phyloP scores from a whole-genome alignment of 2,888 invertebrate genomes.

The Xanthostigma xanthostigma region DNA sequence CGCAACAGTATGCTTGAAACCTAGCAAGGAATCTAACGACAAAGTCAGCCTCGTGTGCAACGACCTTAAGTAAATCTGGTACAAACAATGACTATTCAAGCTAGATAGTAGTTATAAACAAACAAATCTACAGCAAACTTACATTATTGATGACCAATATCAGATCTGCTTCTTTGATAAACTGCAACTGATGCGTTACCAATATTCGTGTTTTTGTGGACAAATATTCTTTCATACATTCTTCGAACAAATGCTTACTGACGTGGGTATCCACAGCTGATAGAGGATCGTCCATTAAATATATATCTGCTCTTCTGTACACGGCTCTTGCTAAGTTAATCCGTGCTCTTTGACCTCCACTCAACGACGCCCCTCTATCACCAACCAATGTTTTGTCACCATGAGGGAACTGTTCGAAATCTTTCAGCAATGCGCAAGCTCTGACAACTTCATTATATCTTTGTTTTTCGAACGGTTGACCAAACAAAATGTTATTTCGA shows the following conservation, averaged over 20 bases:
- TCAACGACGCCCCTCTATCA: constrained; percentile 59
- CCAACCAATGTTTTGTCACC: constrained; percentile 65
- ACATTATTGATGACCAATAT: constrained; percentile 52
- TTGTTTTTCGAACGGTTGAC: constrained; percentile 39
- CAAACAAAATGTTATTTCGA: constrained; percentile 67
- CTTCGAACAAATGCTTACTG: constrained; percentile 57
- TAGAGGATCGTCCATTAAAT: constrained; percentile 65
- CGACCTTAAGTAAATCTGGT: too few species aligned
- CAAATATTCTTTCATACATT: constrained; percentile 44
- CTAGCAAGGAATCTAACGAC: too few species aligned
- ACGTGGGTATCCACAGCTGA: constrained; percentile 68
- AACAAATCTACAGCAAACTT: constrained; percentile 20
- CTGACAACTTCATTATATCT: constrained; percentile 34
- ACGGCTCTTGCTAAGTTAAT: constrained; percentile 63
- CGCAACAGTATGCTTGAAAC: too few species aligned
- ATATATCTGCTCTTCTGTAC: constrained; percentile 61
- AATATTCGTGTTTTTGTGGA: constrained; percentile 53
- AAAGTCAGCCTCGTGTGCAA: too few species aligned
- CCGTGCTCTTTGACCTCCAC: constrained; percentile 69
- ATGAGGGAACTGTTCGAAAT: constrained; percentile 51
- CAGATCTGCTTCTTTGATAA: constrained; percentile 46
- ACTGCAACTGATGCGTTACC: constrained; percentile 75
- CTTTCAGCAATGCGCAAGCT: constrained; percentile 47
- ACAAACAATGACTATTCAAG: not conserved
- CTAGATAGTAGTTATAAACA: not conserved